Conservation (phyloP, 2,113 vertebrate genomes). For the Erinaceus europaeus region DNA sequence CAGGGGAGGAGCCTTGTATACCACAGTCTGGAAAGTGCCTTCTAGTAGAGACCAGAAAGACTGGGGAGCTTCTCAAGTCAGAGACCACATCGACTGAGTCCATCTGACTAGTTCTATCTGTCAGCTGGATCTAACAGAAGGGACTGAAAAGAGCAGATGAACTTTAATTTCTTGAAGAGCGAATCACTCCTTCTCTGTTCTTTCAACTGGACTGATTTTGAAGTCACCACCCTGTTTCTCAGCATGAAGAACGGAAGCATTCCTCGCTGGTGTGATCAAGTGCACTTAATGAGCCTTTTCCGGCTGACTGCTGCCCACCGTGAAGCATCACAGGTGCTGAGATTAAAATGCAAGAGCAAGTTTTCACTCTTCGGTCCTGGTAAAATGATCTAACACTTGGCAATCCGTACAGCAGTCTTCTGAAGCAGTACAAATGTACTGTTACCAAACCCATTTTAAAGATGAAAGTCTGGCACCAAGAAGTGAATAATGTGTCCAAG, state of each 20-base stretch:
- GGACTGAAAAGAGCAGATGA: neutral
- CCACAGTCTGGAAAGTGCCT: neutral
- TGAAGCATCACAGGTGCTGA: neutral
- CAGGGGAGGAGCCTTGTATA: neutral
- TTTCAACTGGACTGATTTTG: neutral
- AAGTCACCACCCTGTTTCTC: neutral
- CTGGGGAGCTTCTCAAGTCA: neutral
- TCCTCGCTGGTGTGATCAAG: neutral
- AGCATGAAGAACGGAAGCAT: neutral
- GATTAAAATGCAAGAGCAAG: neutral
- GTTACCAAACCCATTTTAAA: neutral
- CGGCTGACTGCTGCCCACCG: neutral
- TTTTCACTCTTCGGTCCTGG: no score
- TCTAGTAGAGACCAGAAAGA: neutral
- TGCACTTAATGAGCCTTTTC: neutral
- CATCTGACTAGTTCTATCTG: neutral
- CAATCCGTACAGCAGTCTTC: neutral
- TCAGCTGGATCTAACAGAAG: neutral
- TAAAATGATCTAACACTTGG: neutral
- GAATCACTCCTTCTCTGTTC: neutral
- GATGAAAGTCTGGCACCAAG: neutral
- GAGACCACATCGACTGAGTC: neutral
- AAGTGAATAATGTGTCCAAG: neutral
- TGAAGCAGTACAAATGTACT: neutral
- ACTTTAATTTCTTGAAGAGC: conserved; percentile 16